These are phyloP conservation scores for Ateles fusciceps DNA, from an alignment of 2,797 vertebrate genomes.

Conservation along the genomic window DNA sequence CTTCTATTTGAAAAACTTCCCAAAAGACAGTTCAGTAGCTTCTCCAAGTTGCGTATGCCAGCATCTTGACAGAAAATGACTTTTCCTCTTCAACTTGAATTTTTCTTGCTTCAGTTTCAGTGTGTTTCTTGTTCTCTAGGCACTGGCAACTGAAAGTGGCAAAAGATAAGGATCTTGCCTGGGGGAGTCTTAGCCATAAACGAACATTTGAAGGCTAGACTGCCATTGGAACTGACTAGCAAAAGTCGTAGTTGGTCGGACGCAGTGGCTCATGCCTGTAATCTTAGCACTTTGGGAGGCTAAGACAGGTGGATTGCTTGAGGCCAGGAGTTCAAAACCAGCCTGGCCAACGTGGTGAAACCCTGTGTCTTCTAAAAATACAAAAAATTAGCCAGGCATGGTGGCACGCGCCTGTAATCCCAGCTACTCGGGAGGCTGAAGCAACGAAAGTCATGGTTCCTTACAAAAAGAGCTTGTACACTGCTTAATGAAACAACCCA, in stretches of 20 bases:
- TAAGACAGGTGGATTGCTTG: too few relatives aligned
- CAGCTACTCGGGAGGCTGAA: too few relatives aligned
- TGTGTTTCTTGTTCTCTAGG: conserved; percentile 5
- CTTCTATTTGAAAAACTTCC: background rate
- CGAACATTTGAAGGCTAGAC: background rate
- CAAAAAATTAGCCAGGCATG: too few relatives aligned
- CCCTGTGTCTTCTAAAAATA: too few relatives aligned
- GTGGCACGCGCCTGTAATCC: too few relatives aligned
- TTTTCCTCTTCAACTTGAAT: conserved; percentile 5
- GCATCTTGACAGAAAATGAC: conserved; percentile 11
- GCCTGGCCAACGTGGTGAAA: too few relatives aligned
- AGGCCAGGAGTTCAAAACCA: too few relatives aligned
- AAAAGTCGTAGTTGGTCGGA: background rate
- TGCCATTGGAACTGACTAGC: background rate
- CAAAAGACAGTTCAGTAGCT: background rate
- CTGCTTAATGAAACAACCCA: background rate
- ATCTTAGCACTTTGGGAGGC: too few relatives aligned
- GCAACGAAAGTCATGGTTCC: background rate
- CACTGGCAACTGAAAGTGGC: background rate
- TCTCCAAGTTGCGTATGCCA: background rate
- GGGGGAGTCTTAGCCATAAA: background rate
- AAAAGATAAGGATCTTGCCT: background rate
- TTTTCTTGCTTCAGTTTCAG: background rate
- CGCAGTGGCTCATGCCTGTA: too few relatives aligned
- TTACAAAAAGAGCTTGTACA: background rate